Percentiles rank a stretch among this genome's conserved stretches.
These are phyloP conservation scores for Caenorhabditis auriculariae DNA, from an alignment of 2,888 invertebrate genomes.

Conservation along the genomic window DNA sequence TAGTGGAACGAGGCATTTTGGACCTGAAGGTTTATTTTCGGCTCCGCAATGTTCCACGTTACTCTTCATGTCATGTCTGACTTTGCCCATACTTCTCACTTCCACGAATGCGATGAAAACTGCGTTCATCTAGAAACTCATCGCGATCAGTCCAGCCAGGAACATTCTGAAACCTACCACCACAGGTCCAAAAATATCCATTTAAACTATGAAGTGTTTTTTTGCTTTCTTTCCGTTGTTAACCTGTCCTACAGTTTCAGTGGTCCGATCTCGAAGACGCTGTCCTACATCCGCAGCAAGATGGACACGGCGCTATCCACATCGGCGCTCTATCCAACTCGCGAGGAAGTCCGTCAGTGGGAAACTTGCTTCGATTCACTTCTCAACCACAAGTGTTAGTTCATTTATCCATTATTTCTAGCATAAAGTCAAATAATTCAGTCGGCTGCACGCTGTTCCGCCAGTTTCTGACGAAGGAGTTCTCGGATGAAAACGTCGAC, in stretches of 20 bases:
- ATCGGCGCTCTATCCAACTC: constrained; percentile 48
- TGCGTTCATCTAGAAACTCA: too few relatives aligned
- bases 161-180: too few relatives aligned
- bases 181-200: neutral
- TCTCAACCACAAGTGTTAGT: constrained; percentile 55
- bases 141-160: too few relatives aligned
- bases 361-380: constrained; percentile 50
- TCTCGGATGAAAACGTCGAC: constrained; percentile 58
- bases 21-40: too few relatives aligned
- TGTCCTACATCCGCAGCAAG: constrained; percentile 50
- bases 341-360: constrained; percentile 57
- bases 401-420: constrained; percentile 5
- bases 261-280: constrained; percentile 53
- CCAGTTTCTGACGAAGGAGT: constrained; percentile 54
- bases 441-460: constrained; percentile 55
- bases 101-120: neutral
- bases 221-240: too few relatives aligned
- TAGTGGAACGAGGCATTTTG: too few relatives aligned
- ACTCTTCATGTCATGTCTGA: neutral
- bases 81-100: neutral
- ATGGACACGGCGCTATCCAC: constrained; percentile 48
- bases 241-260: too few relatives aligned
- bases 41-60: too few relatives aligned
- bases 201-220: neutral
- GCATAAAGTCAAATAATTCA: constrained; percentile 21